Conservation (phyloP, 2,797 vertebrate species). For the Macropus fuliginosus region DNA sequence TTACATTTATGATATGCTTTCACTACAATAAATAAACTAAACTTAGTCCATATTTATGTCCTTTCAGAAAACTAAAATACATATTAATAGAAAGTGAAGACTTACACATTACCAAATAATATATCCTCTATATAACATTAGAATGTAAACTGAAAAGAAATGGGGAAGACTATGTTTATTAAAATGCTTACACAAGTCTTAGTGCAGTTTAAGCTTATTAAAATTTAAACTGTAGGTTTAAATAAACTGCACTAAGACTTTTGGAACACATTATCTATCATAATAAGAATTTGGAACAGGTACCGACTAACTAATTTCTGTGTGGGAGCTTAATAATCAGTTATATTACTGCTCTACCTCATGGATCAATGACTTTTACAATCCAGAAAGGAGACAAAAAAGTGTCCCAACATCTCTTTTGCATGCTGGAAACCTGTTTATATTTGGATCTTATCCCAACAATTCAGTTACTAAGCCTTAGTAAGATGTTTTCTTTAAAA, state of each 20-base stretch:
- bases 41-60: background rate
- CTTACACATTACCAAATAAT: background rate
- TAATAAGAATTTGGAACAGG: background rate
- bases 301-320: background rate
- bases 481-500: background rate
- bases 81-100: background rate
- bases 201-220: background rate
- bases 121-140: background rate
- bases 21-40: background rate
- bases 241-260: background rate
- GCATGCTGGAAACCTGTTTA: background rate
- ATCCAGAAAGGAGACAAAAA: background rate
- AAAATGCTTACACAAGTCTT: background rate
- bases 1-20: background rate
- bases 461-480: background rate
- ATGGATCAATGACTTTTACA: background rate
- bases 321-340: background rate
- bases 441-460: background rate
- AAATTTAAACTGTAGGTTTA: background rate
- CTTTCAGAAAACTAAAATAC: background rate
- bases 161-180: background rate
- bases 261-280: background rate
- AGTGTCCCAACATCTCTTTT: background rate
- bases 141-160: background rate
- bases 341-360: background rate